These are phyloP conservation scores for Torymus auratus DNA, from an alignment of 2,888 invertebrate species.

Conservation along the genomic window DNA sequence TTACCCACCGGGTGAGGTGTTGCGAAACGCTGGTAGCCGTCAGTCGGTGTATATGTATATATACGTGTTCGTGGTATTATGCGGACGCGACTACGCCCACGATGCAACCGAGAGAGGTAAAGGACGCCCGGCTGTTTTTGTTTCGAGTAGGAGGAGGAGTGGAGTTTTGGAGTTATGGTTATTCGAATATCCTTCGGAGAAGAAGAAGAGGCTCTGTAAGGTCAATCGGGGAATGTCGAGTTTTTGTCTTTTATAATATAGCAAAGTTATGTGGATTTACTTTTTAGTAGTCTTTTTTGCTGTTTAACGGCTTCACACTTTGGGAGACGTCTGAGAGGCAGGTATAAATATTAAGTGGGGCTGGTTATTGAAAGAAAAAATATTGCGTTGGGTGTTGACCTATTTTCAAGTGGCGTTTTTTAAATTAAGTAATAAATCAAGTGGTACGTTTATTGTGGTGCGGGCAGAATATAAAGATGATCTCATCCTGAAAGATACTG, in stretches of 20 bases:
- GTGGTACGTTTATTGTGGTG: too few species aligned
- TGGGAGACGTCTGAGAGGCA: background rate
- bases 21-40: background rate
- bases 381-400: too few species aligned
- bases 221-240: background rate
- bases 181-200: constrained; percentile 38
- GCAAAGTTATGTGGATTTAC: background rate
- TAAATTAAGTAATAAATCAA: too few species aligned
- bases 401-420: too few species aligned
- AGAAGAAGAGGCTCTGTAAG: background rate
- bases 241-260: too few species aligned
- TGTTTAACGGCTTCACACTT: background rate
- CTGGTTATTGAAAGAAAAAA: too few species aligned
- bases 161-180: constrained; percentile 32
- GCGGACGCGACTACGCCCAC: constrained; percentile 36
- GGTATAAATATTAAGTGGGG: too few species aligned
- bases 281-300: background rate
- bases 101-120: background rate
- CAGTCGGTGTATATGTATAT: background rate
- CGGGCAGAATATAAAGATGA: too few species aligned
- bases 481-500: too few species aligned
- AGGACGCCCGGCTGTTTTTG: background rate
- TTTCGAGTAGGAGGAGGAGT: background rate
- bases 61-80: constrained; percentile 20
- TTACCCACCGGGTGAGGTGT: constrained; percentile 34